phyloP scores from a whole-genome alignment of 2,888 invertebrate species.

The Taphrorychus bicolor region DNA sequence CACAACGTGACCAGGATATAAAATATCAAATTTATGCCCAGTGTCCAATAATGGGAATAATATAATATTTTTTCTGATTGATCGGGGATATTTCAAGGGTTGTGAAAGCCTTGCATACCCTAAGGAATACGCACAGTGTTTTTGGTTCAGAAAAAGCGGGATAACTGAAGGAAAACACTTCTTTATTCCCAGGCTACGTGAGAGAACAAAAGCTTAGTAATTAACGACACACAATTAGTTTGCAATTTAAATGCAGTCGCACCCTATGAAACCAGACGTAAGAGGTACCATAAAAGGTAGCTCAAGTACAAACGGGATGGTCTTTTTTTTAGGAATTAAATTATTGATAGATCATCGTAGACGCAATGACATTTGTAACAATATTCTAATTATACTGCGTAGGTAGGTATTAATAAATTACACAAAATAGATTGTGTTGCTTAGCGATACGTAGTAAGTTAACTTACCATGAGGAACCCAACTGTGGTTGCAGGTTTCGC shows the following conservation, averaged over 20 bases:
- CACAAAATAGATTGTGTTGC: slow-evolving; percentile 35
- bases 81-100: slow-evolving; percentile 32
- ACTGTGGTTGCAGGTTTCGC: slow-evolving; percentile 75
- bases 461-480: slow-evolving; percentile 79
- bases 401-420: slow-evolving; percentile 35
- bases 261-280: not conserved
- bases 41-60: slow-evolving; percentile 38
- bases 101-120: not conserved
- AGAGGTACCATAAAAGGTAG: slow-evolving; percentile 17
- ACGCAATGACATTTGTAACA: slow-evolving; percentile 25
- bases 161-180: no score
- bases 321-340: slow-evolving; percentile 11
- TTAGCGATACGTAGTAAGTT: slow-evolving; percentile 27
- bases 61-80: slow-evolving; percentile 35
- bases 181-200: no score
- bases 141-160: no score
- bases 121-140: not conserved
- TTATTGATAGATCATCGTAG: slow-evolving; percentile 27
- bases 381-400: slow-evolving; percentile 24
- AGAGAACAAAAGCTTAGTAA: not conserved
- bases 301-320: slow-evolving; percentile 14
- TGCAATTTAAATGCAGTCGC: slow-evolving; percentile 4
- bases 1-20: slow-evolving; percentile 50
- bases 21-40: slow-evolving; percentile 48
- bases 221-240: not conserved